These are phyloP conservation scores for Neodiprion fabricii DNA, from an alignment of 1,140 invertebrate species.

Conservation along the genomic window DNA sequence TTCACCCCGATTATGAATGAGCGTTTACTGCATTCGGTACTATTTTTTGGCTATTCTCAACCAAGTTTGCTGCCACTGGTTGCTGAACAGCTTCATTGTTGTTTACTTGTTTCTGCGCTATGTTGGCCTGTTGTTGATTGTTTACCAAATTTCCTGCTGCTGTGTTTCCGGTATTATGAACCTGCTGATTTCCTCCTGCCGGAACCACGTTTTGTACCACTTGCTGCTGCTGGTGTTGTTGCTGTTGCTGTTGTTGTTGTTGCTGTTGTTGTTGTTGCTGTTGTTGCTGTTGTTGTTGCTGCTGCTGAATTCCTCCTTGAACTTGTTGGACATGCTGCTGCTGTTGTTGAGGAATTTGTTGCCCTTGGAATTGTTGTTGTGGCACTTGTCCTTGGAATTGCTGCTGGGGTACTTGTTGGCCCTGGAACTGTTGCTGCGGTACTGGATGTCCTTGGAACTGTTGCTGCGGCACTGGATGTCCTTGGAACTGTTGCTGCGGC, in stretches of 20 bases:
- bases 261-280: slow-evolving; percentile 17
- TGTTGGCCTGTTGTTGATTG: not conserved
- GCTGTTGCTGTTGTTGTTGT: slow-evolving; percentile 7
- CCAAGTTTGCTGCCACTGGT: not conserved
- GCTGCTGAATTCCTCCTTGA: slow-evolving; percentile 35
- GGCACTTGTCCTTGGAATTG: slow-evolving; percentile 30
- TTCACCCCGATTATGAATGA: not conserved
- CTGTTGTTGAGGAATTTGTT: slow-evolving; percentile 36
- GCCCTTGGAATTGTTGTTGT: slow-evolving; percentile 32
- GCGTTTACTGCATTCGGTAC: not conserved
- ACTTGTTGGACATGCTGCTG: slow-evolving; percentile 27
- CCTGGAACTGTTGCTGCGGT: slow-evolving; percentile 26
- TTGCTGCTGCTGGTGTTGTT: slow-evolving; percentile 22
- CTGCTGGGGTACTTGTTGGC: slow-evolving; percentile 25
- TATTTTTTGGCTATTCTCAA: not conserved
- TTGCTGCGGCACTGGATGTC: slow-evolving; percentile 17
- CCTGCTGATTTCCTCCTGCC: slow-evolving; percentile 9
- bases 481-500: slow-evolving; percentile 18
- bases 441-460: slow-evolving; percentile 28
- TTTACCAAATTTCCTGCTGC: not conserved
- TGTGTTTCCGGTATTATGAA: not conserved
- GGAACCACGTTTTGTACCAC: slow-evolving; percentile 16
- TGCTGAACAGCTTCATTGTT: not conserved
- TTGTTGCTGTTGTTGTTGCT: slow-evolving; percentile 37
- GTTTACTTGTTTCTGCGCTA: slow-evolving; percentile 5